Evolutionary conservation across 1,140 invertebrate genomes (phyloP).

Genomic region (Hyles euphorbiae): DNA sequence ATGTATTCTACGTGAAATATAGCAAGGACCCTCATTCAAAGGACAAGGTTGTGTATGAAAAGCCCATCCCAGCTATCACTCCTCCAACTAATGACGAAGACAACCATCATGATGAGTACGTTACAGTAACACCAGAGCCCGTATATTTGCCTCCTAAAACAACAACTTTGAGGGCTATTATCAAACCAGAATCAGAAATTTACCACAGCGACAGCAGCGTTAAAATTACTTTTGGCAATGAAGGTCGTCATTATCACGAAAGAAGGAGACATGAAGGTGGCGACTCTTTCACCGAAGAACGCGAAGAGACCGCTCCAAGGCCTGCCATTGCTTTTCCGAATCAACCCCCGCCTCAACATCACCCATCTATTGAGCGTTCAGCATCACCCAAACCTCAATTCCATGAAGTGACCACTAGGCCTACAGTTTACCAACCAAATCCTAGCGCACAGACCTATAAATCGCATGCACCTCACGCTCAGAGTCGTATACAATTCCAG

Average conservation of each 20-base stretch:
- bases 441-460: conserved; percentile 37
- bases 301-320: conserved; percentile 76
- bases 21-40: conserved; percentile 85
- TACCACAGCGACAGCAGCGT: conserved; percentile 86
- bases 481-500: conserved; percentile 71
- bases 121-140: conserved; percentile 62
- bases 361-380: conserved; percentile 46
- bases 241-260: conserved; percentile 73
- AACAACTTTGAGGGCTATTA: conserved; percentile 88
- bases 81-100: conserved; percentile 79
- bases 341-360: conserved; percentile 39
- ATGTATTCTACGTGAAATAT: conserved; percentile 93
- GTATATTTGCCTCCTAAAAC: conserved; percentile 75
- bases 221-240: conserved; percentile 84
- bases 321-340: conserved; percentile 77
- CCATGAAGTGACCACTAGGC: conserved; percentile 44
- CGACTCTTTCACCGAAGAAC: conserved; percentile 69
- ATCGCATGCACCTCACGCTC: conserved; percentile 43
- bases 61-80: conserved; percentile 84
- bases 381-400: conserved; percentile 46
- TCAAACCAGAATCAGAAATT: conserved; percentile 87
- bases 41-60: conserved; percentile 84
- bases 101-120: conserved; percentile 73
- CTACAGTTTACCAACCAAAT: conserved; percentile 36
- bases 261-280: conserved; percentile 68